These are phyloP conservation scores for Actenoides hombroni DNA, from an alignment of 2,113 vertebrate species.

Conservation along the genomic window DNA sequence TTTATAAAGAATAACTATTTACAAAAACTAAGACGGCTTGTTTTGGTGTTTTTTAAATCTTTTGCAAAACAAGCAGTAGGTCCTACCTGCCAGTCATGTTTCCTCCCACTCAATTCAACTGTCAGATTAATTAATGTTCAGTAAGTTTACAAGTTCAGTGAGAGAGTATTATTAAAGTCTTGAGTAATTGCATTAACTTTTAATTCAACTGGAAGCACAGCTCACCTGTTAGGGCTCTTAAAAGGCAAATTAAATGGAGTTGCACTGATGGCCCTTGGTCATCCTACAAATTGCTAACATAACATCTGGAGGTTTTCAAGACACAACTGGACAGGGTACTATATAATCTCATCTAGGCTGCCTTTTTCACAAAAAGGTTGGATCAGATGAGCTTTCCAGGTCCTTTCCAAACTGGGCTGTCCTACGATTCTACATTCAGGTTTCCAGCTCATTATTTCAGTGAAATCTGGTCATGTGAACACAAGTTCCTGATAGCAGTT, in stretches of 20 bases:
- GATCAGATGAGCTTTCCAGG: background rate
- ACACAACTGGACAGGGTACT: background rate
- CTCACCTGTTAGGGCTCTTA: background rate
- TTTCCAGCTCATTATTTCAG: background rate
- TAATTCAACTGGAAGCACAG: background rate
- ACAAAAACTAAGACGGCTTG: background rate
- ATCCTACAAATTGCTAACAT: background rate
- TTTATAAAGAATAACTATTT: background rate
- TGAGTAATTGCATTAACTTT: background rate
- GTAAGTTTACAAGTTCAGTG: background rate
- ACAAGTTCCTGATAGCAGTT: background rate
- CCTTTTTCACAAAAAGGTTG: background rate
- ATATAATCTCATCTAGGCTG: background rate
- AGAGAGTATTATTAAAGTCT: background rate
- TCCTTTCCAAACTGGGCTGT: background rate
- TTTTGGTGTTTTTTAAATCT: background rate
- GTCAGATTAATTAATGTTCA: background rate
- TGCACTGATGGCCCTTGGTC: accelerated
- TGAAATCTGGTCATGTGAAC: background rate
- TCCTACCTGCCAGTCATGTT: background rate
- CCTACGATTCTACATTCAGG: background rate
- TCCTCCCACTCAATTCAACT: background rate
- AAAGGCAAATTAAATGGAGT: background rate
- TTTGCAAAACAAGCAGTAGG: background rate
- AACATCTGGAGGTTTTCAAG: background rate